Evolutionary conservation across 2,888 invertebrate genomes (phyloP).

Genomic region (Phania funesta): DNA sequence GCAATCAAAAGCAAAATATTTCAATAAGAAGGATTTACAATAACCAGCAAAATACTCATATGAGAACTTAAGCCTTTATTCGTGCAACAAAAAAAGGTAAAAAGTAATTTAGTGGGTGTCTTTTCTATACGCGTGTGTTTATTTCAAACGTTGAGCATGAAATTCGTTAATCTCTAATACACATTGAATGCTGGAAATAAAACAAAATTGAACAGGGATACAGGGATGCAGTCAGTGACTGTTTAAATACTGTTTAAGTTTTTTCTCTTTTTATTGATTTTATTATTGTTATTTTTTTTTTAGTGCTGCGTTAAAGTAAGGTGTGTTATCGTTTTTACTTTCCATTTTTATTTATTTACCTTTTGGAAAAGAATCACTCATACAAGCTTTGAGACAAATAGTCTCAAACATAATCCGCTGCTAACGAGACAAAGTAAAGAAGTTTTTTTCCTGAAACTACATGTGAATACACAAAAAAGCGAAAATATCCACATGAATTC

Average conservation of each 20-base stretch:
- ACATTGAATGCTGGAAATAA: neutral
- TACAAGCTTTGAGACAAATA: conserved; percentile 35
- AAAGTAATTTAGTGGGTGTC: neutral
- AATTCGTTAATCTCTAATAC: conserved; percentile 37
- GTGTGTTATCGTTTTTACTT: neutral
- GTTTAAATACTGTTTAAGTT: neutral
- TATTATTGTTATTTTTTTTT: conserved; percentile 22
- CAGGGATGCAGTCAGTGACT: neutral
- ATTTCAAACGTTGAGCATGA: conserved; percentile 6
- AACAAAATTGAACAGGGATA: neutral
- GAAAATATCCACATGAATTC: conserved; percentile 7
- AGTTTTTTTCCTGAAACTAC: neutral
- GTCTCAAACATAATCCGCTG: conserved; percentile 62
- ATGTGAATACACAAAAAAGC: conserved; percentile 4
- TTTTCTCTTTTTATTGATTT: conserved; percentile 14
- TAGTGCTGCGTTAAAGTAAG: conserved; percentile 7
- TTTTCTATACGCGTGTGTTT: neutral
- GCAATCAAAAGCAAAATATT: neutral
- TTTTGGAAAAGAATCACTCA: neutral
- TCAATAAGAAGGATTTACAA: conserved; percentile 32
- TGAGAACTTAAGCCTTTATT: neutral
- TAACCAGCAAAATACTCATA: conserved; percentile 3
- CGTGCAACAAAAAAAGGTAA: conserved; percentile 12
- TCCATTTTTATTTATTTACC: conserved; percentile 24
- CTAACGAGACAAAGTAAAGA: conserved; percentile 60